Evolutionary conservation across 2,113 vertebrate genomes (phyloP).

Genomic region (Scalopus aquaticus): DNA sequence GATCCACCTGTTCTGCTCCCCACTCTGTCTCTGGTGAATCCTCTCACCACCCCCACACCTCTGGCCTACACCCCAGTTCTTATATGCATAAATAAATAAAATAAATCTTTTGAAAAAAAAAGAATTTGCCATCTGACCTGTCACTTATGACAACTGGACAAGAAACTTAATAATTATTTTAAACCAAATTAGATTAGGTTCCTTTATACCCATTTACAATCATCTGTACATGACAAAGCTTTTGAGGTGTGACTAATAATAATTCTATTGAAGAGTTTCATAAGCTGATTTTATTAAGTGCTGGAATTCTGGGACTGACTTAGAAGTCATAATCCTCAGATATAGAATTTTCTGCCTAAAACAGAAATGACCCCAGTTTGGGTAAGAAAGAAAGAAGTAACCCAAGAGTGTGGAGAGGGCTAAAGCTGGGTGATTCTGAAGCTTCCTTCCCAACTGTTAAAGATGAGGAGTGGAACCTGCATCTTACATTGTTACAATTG

Average conservation of each 20-base stretch:
- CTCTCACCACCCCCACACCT: no score
- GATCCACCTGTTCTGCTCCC: no score
- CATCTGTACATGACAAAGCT: background rate
- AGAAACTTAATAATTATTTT: background rate
- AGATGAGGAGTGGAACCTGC: background rate
- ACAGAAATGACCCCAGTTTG: no score
- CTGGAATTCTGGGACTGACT: no score
- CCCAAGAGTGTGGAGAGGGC: background rate
- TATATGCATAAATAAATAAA: no score
- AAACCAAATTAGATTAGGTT: background rate
- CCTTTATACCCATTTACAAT: background rate
- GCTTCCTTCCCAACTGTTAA: background rate
- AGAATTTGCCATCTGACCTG: background rate
- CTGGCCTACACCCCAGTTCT: no score
- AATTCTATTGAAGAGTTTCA: background rate
- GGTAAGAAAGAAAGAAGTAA: background rate
- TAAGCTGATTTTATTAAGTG: background rate
- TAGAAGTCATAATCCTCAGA: no score
- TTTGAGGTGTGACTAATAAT: background rate
- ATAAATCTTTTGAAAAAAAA: no score
- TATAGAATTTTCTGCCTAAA: background rate
- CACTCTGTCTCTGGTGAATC: no score
- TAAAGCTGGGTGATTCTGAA: background rate
- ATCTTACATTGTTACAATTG: background rate
- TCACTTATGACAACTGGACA: background rate